These are phyloP conservation scores for Fratercula arctica DNA, from an alignment of 2,797 vertebrate species.

Conservation along the genomic window DNA sequence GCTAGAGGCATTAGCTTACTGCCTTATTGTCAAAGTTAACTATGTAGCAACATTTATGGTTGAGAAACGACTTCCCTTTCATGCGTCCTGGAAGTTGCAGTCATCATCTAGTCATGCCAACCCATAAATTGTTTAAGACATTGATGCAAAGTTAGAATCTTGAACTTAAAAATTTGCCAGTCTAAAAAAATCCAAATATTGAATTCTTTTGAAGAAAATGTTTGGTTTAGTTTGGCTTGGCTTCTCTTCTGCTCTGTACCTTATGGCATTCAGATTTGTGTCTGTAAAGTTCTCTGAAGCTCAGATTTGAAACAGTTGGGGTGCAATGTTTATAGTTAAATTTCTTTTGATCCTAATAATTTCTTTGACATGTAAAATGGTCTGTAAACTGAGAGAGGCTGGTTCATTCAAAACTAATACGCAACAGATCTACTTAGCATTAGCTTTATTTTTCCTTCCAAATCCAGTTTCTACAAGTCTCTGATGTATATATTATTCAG, in stretches of 20 bases:
- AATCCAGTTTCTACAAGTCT: background rate
- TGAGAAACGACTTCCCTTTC: background rate
- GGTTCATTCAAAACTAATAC: background rate
- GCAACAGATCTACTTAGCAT: background rate
- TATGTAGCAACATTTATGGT: background rate
- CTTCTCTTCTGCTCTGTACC: background rate
- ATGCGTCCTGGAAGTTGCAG: background rate
- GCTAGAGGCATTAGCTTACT: background rate
- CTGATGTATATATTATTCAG: constrained; percentile 21
- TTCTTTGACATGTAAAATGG: background rate
- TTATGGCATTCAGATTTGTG: background rate
- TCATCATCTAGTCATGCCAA: background rate
- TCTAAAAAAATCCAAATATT: background rate
- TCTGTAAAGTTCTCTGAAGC: background rate
- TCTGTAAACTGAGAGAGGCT: background rate
- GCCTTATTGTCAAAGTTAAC: background rate
- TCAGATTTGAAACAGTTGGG: background rate
- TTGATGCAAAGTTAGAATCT: background rate
- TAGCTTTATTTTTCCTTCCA: constrained; percentile 7
- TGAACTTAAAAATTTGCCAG: background rate
- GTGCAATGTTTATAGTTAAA: background rate
- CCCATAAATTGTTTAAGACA: background rate
- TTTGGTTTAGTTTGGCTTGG: background rate
- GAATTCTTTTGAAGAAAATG: background rate
- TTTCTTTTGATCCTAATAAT: constrained; percentile 4